These are phyloP conservation scores for Scolopax rusticola DNA, from an alignment of 2,797 vertebrate species.

Conservation along the genomic window DNA sequence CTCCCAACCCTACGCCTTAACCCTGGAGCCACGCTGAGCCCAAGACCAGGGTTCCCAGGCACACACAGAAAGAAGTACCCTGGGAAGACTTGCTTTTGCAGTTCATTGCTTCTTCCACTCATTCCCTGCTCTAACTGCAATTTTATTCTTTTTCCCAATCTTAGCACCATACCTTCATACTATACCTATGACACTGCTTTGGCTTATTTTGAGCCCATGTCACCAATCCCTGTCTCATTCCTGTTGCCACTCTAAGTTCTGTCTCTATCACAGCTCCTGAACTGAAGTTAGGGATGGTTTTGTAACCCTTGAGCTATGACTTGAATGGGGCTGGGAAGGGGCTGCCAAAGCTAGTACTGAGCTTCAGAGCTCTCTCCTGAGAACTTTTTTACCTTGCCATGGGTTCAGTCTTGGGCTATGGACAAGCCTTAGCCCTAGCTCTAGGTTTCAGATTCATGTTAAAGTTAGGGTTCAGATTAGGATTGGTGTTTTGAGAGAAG, in stretches of 20 bases:
- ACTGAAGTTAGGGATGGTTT: not conserved
- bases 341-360: not conserved
- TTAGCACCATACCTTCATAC: not conserved
- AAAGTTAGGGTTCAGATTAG: not conserved
- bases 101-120: not conserved
- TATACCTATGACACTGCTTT: not conserved
- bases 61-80: not conserved
- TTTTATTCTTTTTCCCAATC: not conserved
- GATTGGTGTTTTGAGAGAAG: not conserved
- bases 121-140: not conserved
- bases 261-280: not conserved
- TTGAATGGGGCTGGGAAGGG: not conserved
- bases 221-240: not conserved
- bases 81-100: not conserved
- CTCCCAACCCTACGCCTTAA: not conserved
- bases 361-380: not conserved
- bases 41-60: not conserved
- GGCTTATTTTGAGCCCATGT: not conserved
- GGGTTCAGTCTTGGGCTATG: not conserved
- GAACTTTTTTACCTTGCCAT: not conserved
- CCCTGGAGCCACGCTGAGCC: not conserved
- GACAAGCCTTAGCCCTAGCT: not conserved
- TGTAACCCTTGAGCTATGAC: not conserved
- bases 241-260: not conserved
- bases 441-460: not conserved